Evolutionary conservation across 2,888 invertebrate species (phyloP).

Genomic region (Ophion slaviceki): DNA sequence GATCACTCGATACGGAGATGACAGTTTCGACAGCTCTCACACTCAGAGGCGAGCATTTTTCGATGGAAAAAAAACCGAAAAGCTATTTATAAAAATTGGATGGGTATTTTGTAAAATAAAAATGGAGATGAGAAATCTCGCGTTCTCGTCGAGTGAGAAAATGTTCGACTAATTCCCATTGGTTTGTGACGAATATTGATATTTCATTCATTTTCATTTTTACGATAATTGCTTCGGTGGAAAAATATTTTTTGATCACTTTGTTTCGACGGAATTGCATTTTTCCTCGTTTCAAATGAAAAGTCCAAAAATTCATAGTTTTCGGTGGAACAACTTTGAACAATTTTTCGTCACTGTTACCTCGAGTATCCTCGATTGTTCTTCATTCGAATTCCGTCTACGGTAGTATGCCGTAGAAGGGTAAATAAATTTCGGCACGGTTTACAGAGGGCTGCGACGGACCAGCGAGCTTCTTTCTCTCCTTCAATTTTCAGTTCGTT

Average conservation of each 20-base stretch:
- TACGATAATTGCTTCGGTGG: no score
- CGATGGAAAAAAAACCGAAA: slow-evolving; percentile 1
- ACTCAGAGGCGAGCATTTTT: not conserved
- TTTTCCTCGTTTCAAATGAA: no score
- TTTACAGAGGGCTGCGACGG: slow-evolving; percentile 52
- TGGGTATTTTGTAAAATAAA: no score
- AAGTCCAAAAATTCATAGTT: not conserved
- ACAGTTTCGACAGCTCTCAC: slow-evolving; percentile 26
- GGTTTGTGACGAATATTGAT: not conserved
- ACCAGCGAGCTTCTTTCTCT: slow-evolving; percentile 44
- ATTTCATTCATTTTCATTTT: not conserved
- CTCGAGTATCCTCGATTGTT: no score
- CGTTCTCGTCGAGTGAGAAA: no score
- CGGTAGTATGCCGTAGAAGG: not conserved
- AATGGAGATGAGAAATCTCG: no score
- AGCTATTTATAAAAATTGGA: no score
- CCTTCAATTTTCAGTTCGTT: slow-evolving; percentile 1
- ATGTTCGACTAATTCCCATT: not conserved
- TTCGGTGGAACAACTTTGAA: not conserved
- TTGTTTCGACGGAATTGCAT: no score
- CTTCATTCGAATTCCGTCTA: no score
- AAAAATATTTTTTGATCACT: no score
- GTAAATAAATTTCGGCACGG: slow-evolving; percentile 39
- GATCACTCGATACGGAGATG: slow-evolving; percentile 19
- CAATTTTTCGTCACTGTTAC: slow-evolving; percentile 1